Conservation (phyloP, 1,140 invertebrate species). For the Amphibalanus amphitrite region DNA sequence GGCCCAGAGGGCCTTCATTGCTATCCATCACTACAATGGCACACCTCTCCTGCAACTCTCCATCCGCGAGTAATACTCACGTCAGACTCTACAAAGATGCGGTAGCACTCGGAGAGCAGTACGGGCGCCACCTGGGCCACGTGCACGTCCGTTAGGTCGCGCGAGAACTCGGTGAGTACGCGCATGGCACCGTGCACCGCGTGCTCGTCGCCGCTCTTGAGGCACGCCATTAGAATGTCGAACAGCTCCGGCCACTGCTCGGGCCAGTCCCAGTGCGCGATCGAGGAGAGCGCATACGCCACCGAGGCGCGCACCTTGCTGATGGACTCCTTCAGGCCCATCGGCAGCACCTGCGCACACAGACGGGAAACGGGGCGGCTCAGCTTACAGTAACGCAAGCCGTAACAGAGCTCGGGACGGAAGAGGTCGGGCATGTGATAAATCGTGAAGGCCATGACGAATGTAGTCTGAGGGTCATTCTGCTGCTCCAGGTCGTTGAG, state of each 20-base stretch:
- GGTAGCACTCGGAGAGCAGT: conserved; percentile 55
- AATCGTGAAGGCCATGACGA: too few species aligned
- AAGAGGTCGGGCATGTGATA: too few species aligned
- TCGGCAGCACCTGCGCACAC: not conserved
- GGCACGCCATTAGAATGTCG: conserved; percentile 45
- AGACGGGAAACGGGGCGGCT: not conserved
- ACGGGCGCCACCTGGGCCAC: conserved; percentile 51
- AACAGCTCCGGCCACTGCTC: conserved; percentile 57
- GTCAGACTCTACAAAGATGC: conserved; percentile 46
- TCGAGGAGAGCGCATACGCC: conserved; percentile 53
- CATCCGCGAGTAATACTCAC: too few species aligned
- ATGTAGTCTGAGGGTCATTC: too few species aligned
- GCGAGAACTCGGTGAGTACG: conserved; percentile 51
- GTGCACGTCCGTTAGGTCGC: conserved; percentile 49
- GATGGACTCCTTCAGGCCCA: not conserved
- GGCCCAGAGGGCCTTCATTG: too few species aligned
- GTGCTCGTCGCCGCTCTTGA: conserved; percentile 30
- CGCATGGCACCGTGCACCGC: conserved; percentile 60
- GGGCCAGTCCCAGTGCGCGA: conserved; percentile 63
- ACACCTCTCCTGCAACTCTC: too few species aligned
- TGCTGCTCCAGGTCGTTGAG: not conserved
- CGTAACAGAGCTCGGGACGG: too few species aligned
- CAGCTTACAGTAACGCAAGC: too few species aligned
- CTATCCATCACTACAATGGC: too few species aligned
- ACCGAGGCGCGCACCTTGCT: conserved; percentile 41